A percentile compares a stretch with the other conserved stretches of the same genome.
Evolutionary conservation across 2,888 invertebrate species (phyloP).

Genomic region (Amorpha juglandis): DNA sequence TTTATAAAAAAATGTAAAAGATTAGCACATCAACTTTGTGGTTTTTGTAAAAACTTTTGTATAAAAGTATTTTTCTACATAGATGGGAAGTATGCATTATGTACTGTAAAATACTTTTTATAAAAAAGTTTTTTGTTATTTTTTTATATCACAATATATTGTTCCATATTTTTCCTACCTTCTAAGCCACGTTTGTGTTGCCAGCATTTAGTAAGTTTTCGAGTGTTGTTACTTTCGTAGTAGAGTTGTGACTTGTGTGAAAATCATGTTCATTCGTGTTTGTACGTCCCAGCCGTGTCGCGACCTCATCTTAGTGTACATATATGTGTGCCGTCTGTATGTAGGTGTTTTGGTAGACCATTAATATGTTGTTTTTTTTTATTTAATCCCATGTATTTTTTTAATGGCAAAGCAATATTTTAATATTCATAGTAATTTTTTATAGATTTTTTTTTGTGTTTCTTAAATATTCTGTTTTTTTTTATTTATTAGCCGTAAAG

Average conservation of each 20-base stretch:
- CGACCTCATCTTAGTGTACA: conserved; percentile 13
- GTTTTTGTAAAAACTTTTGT: no score
- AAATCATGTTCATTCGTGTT: conserved; percentile 13
- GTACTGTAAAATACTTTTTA: neutral
- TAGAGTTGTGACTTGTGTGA: neutral
- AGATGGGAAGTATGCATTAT: no score
- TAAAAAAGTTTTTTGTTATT: no score
- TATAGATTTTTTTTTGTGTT: neutral
- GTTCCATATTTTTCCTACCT: no score
- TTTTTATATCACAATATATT: no score
- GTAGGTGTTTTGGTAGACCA: neutral
- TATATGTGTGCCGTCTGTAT: conserved; percentile 17
- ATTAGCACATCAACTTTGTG: no score
- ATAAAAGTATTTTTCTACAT: no score
- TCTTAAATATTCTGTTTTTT: neutral
- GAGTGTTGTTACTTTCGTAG: neutral
- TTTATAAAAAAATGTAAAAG: neutral
- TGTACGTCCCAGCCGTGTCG: conserved; percentile 15
- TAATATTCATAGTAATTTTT: no score
- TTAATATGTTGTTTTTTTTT: neutral
- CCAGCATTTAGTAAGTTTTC: neutral
- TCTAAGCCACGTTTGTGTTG: neutral
- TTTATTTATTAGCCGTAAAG: no score
- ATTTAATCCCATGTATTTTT: neutral
- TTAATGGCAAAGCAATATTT: no score